Conservation (phyloP, 2,797 vertebrate genomes). For the Poeciliopsis presidionis region DNA sequence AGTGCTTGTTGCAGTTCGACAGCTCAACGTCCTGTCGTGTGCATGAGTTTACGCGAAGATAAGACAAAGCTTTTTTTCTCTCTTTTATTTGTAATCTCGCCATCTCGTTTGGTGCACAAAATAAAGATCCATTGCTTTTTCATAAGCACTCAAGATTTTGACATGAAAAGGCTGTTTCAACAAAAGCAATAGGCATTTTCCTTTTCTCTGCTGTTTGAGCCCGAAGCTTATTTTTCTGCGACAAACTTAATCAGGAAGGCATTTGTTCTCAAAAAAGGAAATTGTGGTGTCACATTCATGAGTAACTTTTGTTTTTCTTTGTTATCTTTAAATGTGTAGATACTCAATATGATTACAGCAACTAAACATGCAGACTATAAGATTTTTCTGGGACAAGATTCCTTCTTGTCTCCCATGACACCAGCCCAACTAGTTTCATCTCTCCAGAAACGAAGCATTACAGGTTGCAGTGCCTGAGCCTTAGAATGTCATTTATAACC, state of each 20-base stretch:
- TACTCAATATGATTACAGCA: not conserved
- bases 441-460: not conserved
- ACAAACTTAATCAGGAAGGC: constrained; percentile 6
- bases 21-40: constrained; percentile 34
- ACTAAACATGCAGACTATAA: not conserved
- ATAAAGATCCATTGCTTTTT: constrained; percentile 30
- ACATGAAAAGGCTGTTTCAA: constrained; percentile 31
- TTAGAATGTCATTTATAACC: not conserved
- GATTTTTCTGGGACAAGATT: not conserved
- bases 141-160: constrained; percentile 19
- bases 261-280: constrained; percentile 19
- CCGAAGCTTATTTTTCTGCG: constrained; percentile 19
- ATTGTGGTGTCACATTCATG: constrained; percentile 22
- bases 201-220: constrained; percentile 27
- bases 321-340: not conserved
- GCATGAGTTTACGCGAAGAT: constrained; percentile 41
- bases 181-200: constrained; percentile 15
- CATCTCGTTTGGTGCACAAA: constrained; percentile 37
- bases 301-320: not conserved
- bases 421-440: not conserved
- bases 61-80: constrained; percentile 34
- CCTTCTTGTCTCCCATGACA: not conserved
- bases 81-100: constrained; percentile 27
- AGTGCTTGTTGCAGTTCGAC: constrained; percentile 45
- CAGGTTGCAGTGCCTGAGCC: not conserved